phyloP scores from a whole-genome alignment of 1,140 invertebrate genomes.

The Euwallacea similis region DNA sequence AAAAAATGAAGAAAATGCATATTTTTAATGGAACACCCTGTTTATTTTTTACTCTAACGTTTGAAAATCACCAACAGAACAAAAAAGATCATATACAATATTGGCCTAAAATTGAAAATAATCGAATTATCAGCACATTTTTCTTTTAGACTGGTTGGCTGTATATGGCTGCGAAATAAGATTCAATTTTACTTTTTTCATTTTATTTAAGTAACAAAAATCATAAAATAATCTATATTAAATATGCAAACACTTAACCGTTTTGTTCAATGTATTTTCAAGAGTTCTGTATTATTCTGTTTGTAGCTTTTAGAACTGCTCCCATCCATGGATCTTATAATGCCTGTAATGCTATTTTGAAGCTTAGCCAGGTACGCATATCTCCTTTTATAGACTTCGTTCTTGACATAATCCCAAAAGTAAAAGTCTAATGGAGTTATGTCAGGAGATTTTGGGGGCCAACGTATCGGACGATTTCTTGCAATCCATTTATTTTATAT shows the following conservation, averaged over 20 bases:
- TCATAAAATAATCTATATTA: not conserved
- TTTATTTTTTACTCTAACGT: not conserved
- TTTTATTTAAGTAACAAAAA: not conserved
- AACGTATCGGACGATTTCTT: too few species aligned
- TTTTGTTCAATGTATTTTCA: not conserved
- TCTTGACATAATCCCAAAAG: too few species aligned
- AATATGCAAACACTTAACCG: not conserved
- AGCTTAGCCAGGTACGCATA: too few species aligned
- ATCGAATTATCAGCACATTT: not conserved
- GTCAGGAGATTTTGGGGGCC: too few species aligned
- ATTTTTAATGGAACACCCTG: too few species aligned
- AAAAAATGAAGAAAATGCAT: too few species aligned
- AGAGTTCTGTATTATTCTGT: not conserved
- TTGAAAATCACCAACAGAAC: not conserved
- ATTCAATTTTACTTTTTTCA: not conserved
- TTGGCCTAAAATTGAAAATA: not conserved
- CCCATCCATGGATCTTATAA: not conserved
- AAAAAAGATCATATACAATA: not conserved
- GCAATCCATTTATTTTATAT: too few species aligned
- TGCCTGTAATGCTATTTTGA: not conserved
- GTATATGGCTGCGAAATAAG: not conserved
- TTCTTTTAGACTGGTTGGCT: not conserved
- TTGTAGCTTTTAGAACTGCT: constrained; percentile 2
- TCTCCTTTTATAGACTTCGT: too few species aligned
- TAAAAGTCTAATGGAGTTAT: too few species aligned